Evolutionary conservation across 2,888 invertebrate species (phyloP).

Genomic region (Hipparchia sbordonii): DNA sequence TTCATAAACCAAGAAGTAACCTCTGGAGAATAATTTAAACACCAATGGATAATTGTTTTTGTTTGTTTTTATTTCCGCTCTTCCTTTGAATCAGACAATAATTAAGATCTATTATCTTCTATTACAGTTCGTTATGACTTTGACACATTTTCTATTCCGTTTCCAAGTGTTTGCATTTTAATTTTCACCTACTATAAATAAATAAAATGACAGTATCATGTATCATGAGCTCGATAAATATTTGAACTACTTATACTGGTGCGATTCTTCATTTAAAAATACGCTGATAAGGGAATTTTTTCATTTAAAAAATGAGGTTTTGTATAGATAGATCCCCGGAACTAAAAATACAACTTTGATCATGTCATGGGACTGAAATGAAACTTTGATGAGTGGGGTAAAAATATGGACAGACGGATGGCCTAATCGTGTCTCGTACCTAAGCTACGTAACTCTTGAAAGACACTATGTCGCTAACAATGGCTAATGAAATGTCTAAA

Average conservation of each 20-base stretch:
- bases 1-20: too few species aligned
- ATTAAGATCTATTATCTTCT: neutral
- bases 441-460: slow-evolving; percentile 3
- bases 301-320: too few species aligned
- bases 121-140: neutral
- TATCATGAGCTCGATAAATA: neutral
- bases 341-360: too few species aligned
- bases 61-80: neutral
- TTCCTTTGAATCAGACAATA: neutral
- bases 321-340: too few species aligned
- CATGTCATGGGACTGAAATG: too few species aligned
- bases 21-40: too few species aligned
- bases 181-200: neutral
- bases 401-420: neutral
- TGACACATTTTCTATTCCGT: neutral
- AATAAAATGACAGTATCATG: neutral
- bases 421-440: neutral
- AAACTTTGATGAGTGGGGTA: neutral
- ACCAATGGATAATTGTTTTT: neutral
- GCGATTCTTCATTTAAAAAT: too few species aligned
- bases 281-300: too few species aligned
- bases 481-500: slow-evolving; percentile 7
- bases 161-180: neutral
- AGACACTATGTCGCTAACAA: neutral
- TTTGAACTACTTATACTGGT: neutral